Conservation (phyloP, 2,113 vertebrate genomes). For the zebrafish (Danio rerio) region GRCz12tu NC_133179.1:17649501-17650000, state of each 20-base stretch:
- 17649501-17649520: constrained; percentile 21
- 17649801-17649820: background rate
- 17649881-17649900: background rate
- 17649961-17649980: background rate
- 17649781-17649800: constrained; percentile 44
- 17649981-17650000: background rate
- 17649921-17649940: background rate
- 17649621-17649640: constrained; percentile 22
- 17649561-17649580: constrained; percentile 39
- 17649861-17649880: background rate
- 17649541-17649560: constrained; percentile 13
- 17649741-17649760: constrained; percentile 1
- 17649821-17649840: background rate
- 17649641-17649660: constrained; percentile 14
- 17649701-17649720: constrained; percentile 52
- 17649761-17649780: constrained; percentile 32
- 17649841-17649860: background rate
- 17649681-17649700: constrained; percentile 55
- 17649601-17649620: constrained; percentile 12
- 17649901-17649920: background rate
- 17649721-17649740: constrained; percentile 36
- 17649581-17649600: constrained; percentile 27
- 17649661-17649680: constrained; percentile 44
- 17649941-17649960: background rate
- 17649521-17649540: constrained; percentile 25